These are phyloP conservation scores for Eubasilissa regina DNA, from an alignment of 1,140 invertebrate genomes.

Conservation along the genomic window DNA sequence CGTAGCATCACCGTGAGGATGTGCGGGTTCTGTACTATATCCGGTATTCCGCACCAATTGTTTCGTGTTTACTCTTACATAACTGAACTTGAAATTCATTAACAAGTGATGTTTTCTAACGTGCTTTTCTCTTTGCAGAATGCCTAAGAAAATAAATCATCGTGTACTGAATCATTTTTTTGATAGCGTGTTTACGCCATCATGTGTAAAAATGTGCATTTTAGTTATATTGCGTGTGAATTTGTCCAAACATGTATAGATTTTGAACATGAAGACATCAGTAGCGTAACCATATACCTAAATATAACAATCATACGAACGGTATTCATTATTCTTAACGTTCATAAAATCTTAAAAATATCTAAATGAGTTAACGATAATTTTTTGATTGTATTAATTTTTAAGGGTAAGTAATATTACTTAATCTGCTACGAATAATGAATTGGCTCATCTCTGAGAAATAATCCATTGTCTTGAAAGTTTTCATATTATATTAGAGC, in stretches of 20 bases:
- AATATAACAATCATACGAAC: no score
- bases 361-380: no score
- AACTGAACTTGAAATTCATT: slow-evolving; percentile 73
- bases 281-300: slow-evolving; percentile 5
- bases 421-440: no score
- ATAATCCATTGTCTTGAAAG: not conserved
- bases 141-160: slow-evolving; percentile 67
- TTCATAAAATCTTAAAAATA: no score
- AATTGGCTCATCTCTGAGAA: no score
- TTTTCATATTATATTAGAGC: not conserved
- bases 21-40: slow-evolving; percentile 68
- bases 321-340: no score
- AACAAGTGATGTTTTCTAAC: slow-evolving; percentile 70
- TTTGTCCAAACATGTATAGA: slow-evolving; percentile 17
- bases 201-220: slow-evolving; percentile 63
- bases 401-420: no score
- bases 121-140: slow-evolving; percentile 72
- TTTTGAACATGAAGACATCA: slow-evolving; percentile 16
- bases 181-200: slow-evolving; percentile 61
- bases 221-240: slow-evolving; percentile 63
- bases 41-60: slow-evolving; percentile 74
- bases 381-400: no score
- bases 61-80: slow-evolving; percentile 71
- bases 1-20: slow-evolving; percentile 60
- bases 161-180: slow-evolving; percentile 48